Evolutionary conservation across 2,888 invertebrate genomes (phyloP).

Genomic region (Eudasyphora cyanicolor): DNA sequence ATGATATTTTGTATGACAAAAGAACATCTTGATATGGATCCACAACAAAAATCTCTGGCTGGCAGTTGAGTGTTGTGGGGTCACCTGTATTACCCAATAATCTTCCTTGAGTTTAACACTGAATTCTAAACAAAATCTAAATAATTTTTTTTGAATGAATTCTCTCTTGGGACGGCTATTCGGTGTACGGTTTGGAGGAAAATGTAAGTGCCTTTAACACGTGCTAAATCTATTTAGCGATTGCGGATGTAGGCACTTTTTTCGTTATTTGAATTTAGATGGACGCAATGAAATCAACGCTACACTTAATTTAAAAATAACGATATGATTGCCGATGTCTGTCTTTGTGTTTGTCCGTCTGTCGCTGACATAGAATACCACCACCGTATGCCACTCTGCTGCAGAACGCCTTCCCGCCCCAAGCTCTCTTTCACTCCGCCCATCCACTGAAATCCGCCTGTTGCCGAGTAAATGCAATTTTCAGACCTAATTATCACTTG

Average conservation of each 20-base stretch:
- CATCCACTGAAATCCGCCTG: conserved; percentile 1
- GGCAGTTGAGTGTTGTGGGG: too few relatives aligned
- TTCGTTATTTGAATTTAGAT: conserved; percentile 62
- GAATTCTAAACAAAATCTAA: neutral
- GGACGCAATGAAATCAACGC: conserved; percentile 66
- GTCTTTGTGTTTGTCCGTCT: conserved; percentile 38
- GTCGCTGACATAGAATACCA: conserved; percentile 39
- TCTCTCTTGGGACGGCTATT: neutral
- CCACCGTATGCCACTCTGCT: conserved; percentile 13
- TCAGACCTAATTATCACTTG: conserved; percentile 57
- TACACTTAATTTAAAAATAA: conserved; percentile 66
- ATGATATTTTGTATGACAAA: too few relatives aligned
- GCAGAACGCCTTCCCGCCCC: neutral
- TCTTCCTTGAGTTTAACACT: conserved; percentile 19
- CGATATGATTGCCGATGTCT: conserved; percentile 62
- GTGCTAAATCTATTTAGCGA: conserved; percentile 64
- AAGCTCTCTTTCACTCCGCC: conserved; percentile 5
- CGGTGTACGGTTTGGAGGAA: neutral
- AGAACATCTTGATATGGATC: too few relatives aligned
- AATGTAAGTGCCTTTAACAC: conserved; percentile 64
- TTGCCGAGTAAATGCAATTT: conserved; percentile 59
- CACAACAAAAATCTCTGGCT: too few relatives aligned
- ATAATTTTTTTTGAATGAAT: neutral
- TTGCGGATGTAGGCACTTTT: conserved; percentile 65
- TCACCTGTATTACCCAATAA: too few relatives aligned